Evolutionary conservation across 2,113 vertebrate species (phyloP), one percentile per base, ranked within the genome.

Genomic region (Rhombomys opimus): DNA sequence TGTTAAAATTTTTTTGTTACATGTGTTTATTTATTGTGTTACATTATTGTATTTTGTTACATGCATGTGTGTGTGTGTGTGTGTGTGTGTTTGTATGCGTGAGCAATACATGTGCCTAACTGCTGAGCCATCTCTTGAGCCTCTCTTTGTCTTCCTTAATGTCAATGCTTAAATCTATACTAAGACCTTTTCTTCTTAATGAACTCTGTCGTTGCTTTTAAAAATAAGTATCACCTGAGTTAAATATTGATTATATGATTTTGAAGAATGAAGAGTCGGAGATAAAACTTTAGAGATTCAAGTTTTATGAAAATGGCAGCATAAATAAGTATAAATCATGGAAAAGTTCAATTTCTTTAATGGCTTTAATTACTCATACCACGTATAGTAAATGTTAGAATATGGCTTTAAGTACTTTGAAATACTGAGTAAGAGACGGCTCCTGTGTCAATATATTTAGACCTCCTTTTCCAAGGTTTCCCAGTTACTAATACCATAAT

Each of bases 251-350:
- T 93, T 63, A 50, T 81, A 20, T 89, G 23, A 75, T 92, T 76
- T 50, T 57, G 15, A 32, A 32, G 80, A 20, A 88, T 73, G 46
- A 35, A 72, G 27, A 87, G 32, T 20, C 81, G 32, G 14, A 86
- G 90, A 59, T 90, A 93, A 88, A 92, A 52, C 46, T 75, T 84
- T 30, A 70, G n/a, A 89, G 38, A 87, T 88, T 89, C 7, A 73
- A 25, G 30, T 89, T 97, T 91, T 73, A 80, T 75, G 50, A 73
- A 95, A 91, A 81, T 50, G 27, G 4, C 76, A 32, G 30, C 67
- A 35, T 87, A 90, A n/a, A 32, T 85, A 84, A 61, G 10, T 85
- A 1, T 86, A 86, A 88, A 76, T 67, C 57, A 59, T 88, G 25
- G 22, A 65, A 25, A 76, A 11, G 5, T 50, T 91, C 92, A 90